Conservation (phyloP, 2,113 vertebrate genomes). For the Sardina pilchardus region DNA sequence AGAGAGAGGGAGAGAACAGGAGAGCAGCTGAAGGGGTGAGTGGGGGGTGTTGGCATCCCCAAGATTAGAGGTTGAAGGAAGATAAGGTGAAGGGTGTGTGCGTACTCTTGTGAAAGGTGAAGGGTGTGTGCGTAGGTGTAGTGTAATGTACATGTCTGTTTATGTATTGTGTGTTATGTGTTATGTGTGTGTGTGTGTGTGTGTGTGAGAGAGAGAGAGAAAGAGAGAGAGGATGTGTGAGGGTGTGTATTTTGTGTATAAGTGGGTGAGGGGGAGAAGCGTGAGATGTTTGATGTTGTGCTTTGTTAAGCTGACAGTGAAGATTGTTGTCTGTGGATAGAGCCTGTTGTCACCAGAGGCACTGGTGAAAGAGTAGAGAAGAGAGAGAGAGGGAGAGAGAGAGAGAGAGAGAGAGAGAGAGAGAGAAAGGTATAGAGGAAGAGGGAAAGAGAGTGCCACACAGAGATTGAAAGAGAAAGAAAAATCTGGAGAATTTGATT, state of each 20-base stretch:
- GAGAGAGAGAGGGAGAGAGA: neutral
- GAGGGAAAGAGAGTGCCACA: neutral
- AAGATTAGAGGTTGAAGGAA: neutral
- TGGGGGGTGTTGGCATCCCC: neutral
- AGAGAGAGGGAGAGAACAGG: neutral
- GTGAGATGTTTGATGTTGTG: neutral
- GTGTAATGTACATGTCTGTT: neutral
- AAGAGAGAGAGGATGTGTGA: too few relatives aligned
- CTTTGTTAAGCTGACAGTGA: constrained; percentile 17
- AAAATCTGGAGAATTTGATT: neutral
- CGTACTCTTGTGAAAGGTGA: constrained; percentile 3
- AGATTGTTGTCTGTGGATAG: constrained; percentile 17
- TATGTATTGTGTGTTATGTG: neutral
- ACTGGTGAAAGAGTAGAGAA: neutral
- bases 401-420: neutral
- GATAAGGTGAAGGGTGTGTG: neutral
- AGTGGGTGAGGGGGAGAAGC: neutral
- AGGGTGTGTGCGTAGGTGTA: neutral
- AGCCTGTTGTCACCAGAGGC: neutral
- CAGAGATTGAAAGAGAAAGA: neutral
- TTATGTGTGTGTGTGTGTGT: neutral
- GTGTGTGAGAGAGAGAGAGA: too few relatives aligned
- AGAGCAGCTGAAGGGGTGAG: neutral
- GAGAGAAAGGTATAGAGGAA: neutral
- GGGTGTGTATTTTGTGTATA: neutral